These are phyloP conservation scores for Chymomyza costata DNA, from an alignment of 1,140 invertebrate genomes.

Conservation along the genomic window DNA sequence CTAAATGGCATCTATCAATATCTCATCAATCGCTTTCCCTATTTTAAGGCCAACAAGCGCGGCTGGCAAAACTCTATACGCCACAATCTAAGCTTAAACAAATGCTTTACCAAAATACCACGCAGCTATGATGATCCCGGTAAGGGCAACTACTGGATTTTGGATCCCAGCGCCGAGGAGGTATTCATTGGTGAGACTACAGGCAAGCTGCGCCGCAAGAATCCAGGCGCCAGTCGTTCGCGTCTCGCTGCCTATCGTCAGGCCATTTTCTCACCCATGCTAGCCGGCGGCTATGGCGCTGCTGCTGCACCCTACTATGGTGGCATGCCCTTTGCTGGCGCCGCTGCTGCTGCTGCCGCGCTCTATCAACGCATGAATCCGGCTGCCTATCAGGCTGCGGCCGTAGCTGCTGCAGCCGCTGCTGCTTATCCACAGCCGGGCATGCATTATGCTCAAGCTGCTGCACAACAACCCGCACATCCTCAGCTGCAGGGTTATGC, in stretches of 20 bases:
- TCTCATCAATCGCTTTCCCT: slow-evolving; percentile 98
- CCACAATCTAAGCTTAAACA: slow-evolving; percentile 97
- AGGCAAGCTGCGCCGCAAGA: slow-evolving; percentile 92
- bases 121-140: slow-evolving; percentile 95
- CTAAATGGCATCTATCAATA: slow-evolving; percentile 99
- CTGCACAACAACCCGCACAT: slow-evolving; percentile 13
- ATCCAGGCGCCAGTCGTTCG: slow-evolving; percentile 89
- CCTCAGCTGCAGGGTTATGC: slow-evolving; percentile 44
- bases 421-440: slow-evolving; percentile 17
- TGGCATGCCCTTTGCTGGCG: slow-evolving; percentile 53
- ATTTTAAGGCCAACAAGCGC: slow-evolving; percentile 98
- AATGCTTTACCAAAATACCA: slow-evolving; percentile 98
- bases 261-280: slow-evolving; percentile 76
- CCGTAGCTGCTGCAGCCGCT: slow-evolving; percentile 26
- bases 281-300: slow-evolving; percentile 40
- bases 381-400: slow-evolving; percentile 53
- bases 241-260: slow-evolving; percentile 92
- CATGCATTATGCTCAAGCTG: neutral
- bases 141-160: slow-evolving; percentile 97
- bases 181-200: slow-evolving; percentile 98
- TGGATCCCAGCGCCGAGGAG: slow-evolving; percentile 94
- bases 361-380: slow-evolving; percentile 65
- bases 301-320: slow-evolving; percentile 38
- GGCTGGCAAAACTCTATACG: slow-evolving; percentile 99
- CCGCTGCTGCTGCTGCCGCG: slow-evolving; percentile 57